These are phyloP conservation scores for Ephestia elutella DNA, from an alignment of 1,140 invertebrate species.

Conservation along the genomic window DNA sequence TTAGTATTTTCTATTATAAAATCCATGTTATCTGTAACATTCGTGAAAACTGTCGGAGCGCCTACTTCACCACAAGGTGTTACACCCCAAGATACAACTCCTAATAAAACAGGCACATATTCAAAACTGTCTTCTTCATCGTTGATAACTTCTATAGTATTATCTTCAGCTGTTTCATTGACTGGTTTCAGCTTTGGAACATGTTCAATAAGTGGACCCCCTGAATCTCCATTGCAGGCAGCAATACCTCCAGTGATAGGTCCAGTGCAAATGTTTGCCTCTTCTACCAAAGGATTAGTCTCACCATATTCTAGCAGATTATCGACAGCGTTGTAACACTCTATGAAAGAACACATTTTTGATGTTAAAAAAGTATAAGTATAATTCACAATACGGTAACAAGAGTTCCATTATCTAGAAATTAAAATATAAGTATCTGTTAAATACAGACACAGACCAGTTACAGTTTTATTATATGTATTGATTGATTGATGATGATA, in stretches of 20 bases:
- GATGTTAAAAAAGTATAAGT: too few species aligned
- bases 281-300: conserved; percentile 52
- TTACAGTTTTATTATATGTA: too few species aligned
- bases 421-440: too few species aligned
- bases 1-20: conserved; percentile 41
- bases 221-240: conserved; percentile 80
- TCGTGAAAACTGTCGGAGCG: conserved; percentile 82
- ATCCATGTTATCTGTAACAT: conserved; percentile 76
- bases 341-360: too few species aligned
- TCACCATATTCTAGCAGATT: conserved; percentile 44
- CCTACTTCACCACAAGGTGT: conserved; percentile 79
- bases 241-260: conserved; percentile 75
- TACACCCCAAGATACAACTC: conserved; percentile 86
- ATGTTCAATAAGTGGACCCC: conserved; percentile 77
- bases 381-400: too few species aligned
- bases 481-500: too few species aligned
- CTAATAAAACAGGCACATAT: conserved; percentile 65
- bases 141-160: conserved; percentile 12
- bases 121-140: conserved; percentile 9
- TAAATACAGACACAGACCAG: too few species aligned
- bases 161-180: background rate
- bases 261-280: conserved; percentile 77
- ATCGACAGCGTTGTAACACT: conserved; percentile 60
- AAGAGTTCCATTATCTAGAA: too few species aligned
- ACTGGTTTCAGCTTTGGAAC: conserved; percentile 20